A percentile compares a stretch with the other conserved stretches of the same genome.
Evolutionary conservation across 1,140 invertebrate species (phyloP).

Genomic region (Drosophila azteca): DNA sequence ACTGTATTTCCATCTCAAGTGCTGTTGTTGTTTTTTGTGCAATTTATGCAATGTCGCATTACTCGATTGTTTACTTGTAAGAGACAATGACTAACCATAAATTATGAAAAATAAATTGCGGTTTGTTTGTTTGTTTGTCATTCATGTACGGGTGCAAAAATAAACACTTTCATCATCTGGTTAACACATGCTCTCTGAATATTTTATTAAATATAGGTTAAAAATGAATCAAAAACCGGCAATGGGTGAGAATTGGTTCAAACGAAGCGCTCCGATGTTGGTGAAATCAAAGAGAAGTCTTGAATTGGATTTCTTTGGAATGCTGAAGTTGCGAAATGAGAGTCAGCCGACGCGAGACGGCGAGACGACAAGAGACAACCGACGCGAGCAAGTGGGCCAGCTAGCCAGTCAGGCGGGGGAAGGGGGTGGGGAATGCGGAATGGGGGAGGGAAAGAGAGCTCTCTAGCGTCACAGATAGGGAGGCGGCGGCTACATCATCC

Average conservation of each 20-base stretch:
- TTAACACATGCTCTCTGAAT: slow-evolving; percentile 16
- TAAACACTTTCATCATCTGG: slow-evolving; percentile 52
- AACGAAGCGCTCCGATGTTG: slow-evolving; percentile 29
- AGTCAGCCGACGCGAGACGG: neutral
- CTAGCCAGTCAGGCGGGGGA: neutral
- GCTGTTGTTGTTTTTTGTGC: slow-evolving; percentile 13
- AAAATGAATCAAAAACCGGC: slow-evolving; percentile 34
- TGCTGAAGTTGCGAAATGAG: slow-evolving; percentile 45
- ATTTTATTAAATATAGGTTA: slow-evolving; percentile 13
- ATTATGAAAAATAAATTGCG: slow-evolving; percentile 34
- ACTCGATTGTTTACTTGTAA: slow-evolving; percentile 36
- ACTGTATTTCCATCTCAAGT: neutral
- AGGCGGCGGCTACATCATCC: slow-evolving; percentile 24
- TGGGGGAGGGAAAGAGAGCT: slow-evolving; percentile 5
- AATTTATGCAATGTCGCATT: slow-evolving; percentile 50
- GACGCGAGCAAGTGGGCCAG: neutral
- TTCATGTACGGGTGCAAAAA: slow-evolving; percentile 28
- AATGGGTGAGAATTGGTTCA: slow-evolving; percentile 23
- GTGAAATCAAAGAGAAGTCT: slow-evolving; percentile 40
- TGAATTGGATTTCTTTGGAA: slow-evolving; percentile 32
- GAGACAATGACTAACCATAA: slow-evolving; percentile 27
- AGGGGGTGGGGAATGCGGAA: neutral
- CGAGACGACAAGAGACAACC: slow-evolving; percentile 2
- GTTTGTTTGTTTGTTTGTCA: slow-evolving; percentile 20
- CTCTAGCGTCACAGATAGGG: slow-evolving; percentile 59